A percentile compares a stretch with the other conserved stretches of the same genome.
These are phyloP conservation scores for Bolinopsis microptera DNA, from an alignment of 37 sponge, comb jelly and placozoan genomes.

Conservation along the genomic window DNA sequence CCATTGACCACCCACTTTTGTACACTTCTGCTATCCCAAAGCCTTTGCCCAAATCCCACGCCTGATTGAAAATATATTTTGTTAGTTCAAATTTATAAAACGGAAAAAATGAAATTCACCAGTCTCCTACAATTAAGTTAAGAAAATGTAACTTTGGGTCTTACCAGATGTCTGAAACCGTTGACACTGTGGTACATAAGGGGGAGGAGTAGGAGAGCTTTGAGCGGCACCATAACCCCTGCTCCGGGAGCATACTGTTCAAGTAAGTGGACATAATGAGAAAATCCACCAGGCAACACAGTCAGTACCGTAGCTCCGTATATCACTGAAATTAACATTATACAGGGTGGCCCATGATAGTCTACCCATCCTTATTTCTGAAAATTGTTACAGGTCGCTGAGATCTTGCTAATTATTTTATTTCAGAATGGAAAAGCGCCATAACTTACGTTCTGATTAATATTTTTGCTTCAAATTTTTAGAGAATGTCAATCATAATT, in stretches of 20 bases:
- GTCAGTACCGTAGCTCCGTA: slow-evolving; percentile 37
- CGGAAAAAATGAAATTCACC: background rate
- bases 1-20: slow-evolving; percentile 33
- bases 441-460: no score
- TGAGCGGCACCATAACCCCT: slow-evolving; percentile 3
- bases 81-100: background rate
- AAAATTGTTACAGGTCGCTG: no score
- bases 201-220: slow-evolving; percentile 15
- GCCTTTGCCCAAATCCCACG: slow-evolving; percentile 48
- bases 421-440: no score
- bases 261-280: background rate
- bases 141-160: no score
- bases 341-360: no score
- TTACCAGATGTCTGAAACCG: slow-evolving; percentile 64
- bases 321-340: background rate
- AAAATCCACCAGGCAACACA: slow-evolving; percentile 27
- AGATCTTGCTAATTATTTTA: no score
- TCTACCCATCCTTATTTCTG: no score
- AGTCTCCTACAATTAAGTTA: no score
- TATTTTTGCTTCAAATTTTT: no score
- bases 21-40: slow-evolving; percentile 36
- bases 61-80: background rate
- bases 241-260: slow-evolving; percentile 19
- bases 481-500: no score
- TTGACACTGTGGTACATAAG: slow-evolving; percentile 27